These are phyloP conservation scores for Scleropages formosus DNA, from an alignment of 2,797 vertebrate species.

Conservation along the genomic window DNA sequence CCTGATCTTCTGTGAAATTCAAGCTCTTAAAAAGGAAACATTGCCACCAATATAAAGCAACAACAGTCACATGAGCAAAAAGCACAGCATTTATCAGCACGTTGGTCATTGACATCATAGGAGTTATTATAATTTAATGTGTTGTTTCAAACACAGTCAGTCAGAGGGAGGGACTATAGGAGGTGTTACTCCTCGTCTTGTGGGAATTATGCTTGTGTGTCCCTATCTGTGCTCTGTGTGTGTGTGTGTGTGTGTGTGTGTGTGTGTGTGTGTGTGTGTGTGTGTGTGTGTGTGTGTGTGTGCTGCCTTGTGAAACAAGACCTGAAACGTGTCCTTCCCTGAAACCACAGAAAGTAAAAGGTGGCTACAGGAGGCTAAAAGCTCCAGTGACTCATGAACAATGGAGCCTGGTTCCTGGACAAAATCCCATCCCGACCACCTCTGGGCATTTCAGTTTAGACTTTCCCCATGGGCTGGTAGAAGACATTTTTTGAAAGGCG, in stretches of 20 bases:
- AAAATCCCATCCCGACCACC: constrained; percentile 1
- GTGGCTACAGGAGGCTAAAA: constrained; percentile 23
- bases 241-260: constrained; percentile 46
- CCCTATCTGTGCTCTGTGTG: not conserved
- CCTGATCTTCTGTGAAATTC: too few relatives aligned
- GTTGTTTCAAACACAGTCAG: too few relatives aligned
- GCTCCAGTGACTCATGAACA: constrained; percentile 26
- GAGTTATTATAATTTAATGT: too few relatives aligned
- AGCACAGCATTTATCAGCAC: too few relatives aligned
- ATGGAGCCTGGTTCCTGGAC: constrained; percentile 16
- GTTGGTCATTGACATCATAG: too few relatives aligned
- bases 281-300: not conserved
- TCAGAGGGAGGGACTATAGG: too few relatives aligned
- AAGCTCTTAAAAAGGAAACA: too few relatives aligned
- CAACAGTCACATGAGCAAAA: too few relatives aligned
- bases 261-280: constrained; percentile 8
- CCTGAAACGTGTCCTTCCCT: not conserved
- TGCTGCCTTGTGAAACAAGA: constrained; percentile 14
- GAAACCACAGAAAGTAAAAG: constrained; percentile 3
- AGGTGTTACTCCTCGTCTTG: too few relatives aligned
- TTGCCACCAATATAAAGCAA: too few relatives aligned
- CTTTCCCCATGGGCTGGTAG: constrained; percentile 23
- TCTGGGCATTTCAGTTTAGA: constrained; percentile 12
- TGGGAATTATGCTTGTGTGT: constrained; percentile 25
- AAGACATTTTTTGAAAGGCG: constrained; percentile 9